Evolutionary conservation across 1,140 invertebrate genomes (phyloP).

Genomic region (Cardiocondyla obscurior): DNA sequence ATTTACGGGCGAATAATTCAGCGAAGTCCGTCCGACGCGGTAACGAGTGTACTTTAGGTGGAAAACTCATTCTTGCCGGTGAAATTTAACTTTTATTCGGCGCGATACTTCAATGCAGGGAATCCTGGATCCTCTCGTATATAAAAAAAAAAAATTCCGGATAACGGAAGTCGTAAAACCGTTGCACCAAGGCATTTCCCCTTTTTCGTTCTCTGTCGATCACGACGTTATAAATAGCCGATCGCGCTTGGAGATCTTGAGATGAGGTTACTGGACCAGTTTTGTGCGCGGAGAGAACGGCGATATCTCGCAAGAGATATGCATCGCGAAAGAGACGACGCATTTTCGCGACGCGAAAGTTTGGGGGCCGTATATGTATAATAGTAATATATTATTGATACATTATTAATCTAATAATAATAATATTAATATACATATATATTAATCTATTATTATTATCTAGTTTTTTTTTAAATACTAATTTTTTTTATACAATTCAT

Average conservation of each 20-base stretch:
- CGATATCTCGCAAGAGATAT: conserved; percentile 5
- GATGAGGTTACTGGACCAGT: conserved; percentile 50
- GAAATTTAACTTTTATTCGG: conserved; percentile 22
- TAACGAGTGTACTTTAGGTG: conserved; percentile 8
- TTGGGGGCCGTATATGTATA: no score
- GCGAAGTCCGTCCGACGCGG: background rate
- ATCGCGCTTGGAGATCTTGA: background rate
- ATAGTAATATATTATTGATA: no score
- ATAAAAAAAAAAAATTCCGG: conserved; percentile 33
- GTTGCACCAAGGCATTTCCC: conserved; percentile 34
- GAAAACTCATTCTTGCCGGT: background rate
- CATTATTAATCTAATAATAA: no score
- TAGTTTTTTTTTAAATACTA: no score
- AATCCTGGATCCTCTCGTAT: background rate
- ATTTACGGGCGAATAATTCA: background rate
- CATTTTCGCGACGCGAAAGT: conserved; percentile 3
- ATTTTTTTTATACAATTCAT: no score
- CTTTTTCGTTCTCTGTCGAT: conserved; percentile 27
- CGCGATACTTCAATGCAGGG: background rate
- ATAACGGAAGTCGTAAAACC: conserved; percentile 37
- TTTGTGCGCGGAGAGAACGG: background rate
- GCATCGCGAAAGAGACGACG: background rate
- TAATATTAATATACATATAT: no score
- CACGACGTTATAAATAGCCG: conserved; percentile 24
- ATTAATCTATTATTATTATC: no score